These are phyloP conservation scores for Cheilosia soror DNA, from an alignment of 2,888 invertebrate species.

Conservation along the genomic window DNA sequence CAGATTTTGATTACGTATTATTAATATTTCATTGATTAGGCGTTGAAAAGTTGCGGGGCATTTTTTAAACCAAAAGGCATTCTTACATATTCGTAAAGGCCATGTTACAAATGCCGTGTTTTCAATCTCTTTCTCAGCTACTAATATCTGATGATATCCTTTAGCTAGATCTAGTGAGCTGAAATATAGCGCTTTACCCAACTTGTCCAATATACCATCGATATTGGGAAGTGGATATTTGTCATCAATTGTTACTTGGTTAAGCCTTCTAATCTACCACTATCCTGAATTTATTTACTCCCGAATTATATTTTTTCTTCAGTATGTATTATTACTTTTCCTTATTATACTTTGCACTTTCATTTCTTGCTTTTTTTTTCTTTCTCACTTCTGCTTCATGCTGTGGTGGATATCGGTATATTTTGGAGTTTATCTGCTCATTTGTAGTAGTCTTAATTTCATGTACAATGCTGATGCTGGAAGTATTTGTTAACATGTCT, in stretches of 20 bases:
- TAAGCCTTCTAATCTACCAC: neutral
- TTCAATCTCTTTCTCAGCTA: slow-evolving; percentile 61
- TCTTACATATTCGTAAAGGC: slow-evolving; percentile 58
- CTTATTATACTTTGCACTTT: slow-evolving; percentile 31
- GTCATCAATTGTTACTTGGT: slow-evolving; percentile 20
- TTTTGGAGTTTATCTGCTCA: slow-evolving; percentile 19
- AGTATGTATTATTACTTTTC: slow-evolving; percentile 12
- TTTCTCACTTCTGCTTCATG: slow-evolving; percentile 29
- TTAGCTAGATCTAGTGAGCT: slow-evolving; percentile 29
- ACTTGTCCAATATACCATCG: slow-evolving; percentile 29
- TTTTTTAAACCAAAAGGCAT: slow-evolving; percentile 64
- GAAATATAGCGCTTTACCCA: slow-evolving; percentile 26
- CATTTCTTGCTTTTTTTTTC: slow-evolving; percentile 1
- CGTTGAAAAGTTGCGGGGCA: slow-evolving; percentile 33
- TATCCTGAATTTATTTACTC: slow-evolving; percentile 17
- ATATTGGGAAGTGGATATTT: slow-evolving; percentile 30
- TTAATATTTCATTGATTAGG: slow-evolving; percentile 12
- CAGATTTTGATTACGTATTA: slow-evolving; percentile 10
- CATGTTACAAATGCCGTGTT: slow-evolving; percentile 55
- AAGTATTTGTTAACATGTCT: neutral
- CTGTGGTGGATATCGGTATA: neutral
- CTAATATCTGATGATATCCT: slow-evolving; percentile 37
- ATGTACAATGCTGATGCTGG: neutral
- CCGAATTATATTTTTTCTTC: slow-evolving; percentile 15
- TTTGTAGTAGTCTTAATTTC: neutral